Percentiles rank a stretch among this genome's conserved stretches.
phyloP scores from a whole-genome alignment of 2,113 vertebrate genomes.

The Microtus montanus region DNA sequence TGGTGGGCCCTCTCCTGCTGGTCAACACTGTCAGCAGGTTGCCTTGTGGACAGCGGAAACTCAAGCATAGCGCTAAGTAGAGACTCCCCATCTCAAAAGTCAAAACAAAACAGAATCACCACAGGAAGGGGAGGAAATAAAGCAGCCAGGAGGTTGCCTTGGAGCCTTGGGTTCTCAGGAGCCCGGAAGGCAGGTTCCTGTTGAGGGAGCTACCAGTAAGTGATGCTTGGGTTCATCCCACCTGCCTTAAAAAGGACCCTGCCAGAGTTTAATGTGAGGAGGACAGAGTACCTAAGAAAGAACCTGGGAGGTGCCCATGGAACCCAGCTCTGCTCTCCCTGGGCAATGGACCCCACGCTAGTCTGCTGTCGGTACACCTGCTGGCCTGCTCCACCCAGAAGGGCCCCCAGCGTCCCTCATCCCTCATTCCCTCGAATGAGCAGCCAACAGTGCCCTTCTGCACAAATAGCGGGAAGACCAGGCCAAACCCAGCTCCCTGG shows the following conservation, averaged over 20 bases:
- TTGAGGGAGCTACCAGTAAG: not conserved
- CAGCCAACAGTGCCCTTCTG: rapidly evolving
- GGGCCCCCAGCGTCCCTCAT: too few relatives aligned
- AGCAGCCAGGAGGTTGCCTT: not conserved
- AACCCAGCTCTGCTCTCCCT: not conserved
- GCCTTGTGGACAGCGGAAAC: not conserved
- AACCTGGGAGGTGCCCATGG: rapidly evolving
- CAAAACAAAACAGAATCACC: not conserved
- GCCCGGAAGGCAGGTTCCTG: rapidly evolving
- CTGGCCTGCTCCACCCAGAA: not conserved
- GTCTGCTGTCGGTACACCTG: rapidly evolving
- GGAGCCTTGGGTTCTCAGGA: not conserved
- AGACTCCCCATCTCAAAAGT: not conserved
- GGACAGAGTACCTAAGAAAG: not conserved
- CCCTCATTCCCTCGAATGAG: too few relatives aligned
- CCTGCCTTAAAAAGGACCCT: not conserved
- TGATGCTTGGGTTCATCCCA: not conserved
- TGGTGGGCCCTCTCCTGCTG: not conserved
- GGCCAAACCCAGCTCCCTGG: not conserved
- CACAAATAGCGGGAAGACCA: rapidly evolving
- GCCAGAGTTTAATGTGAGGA: rapidly evolving
- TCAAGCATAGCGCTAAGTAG: not conserved
- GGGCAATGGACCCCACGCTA: rapidly evolving
- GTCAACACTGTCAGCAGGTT: not conserved
- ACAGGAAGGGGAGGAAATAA: not conserved